Evolutionary conservation across 2,888 invertebrate species (phyloP), one percentile per base, ranked within the genome.

Genomic region (Ormyrus rosae): DNA sequence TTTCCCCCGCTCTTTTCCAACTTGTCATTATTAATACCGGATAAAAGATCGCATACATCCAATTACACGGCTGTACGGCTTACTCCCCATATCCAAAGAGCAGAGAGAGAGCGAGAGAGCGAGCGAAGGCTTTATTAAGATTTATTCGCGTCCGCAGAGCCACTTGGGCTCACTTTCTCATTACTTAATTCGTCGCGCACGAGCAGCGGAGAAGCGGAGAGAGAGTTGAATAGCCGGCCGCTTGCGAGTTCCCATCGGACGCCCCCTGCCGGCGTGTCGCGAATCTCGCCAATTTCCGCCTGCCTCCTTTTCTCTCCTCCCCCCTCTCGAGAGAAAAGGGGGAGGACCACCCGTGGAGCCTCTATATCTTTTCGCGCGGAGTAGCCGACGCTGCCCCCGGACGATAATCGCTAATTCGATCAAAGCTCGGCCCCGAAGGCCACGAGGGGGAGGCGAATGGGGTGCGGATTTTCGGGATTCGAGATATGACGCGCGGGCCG

Each of bases 371-470:
- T 34, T 34, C 34, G 34, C 34, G 34, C 34, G 34, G 34, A 34
- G 34, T 34, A 34, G 34, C 34, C 34, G 34, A 1, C 0, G 34
- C 34, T 34, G 34, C 3, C 34, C 34, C 34, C 34, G 34, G 82
- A 82, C 78, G 83, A 85, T 84, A 85, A 86, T 86, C 84, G 84
- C 81, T 85, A 87, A 87, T 87, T 86, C 83, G 84, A 86, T 86
- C 83, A 84, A 83, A 85, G 81, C 83, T 81, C 34, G 34, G 67
- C 73, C 63, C 60, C 79, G 81, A 78, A 67, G 34, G 34, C 34
- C 34, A 34, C 45, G 63, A 56, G 64, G 69, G 53, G 34, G 45
- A 53, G 34, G 34, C 1, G 34, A 34, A 34, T 34, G 34, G 34
- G 34, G 34, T 34, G 34, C 34, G 34, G 34, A 34, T 34, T 34